A percentile compares a stretch with the other conserved stretches of the same genome.
phyloP scores from a whole-genome alignment of 2,888 invertebrate species.

The Tethea ocularis region DNA sequence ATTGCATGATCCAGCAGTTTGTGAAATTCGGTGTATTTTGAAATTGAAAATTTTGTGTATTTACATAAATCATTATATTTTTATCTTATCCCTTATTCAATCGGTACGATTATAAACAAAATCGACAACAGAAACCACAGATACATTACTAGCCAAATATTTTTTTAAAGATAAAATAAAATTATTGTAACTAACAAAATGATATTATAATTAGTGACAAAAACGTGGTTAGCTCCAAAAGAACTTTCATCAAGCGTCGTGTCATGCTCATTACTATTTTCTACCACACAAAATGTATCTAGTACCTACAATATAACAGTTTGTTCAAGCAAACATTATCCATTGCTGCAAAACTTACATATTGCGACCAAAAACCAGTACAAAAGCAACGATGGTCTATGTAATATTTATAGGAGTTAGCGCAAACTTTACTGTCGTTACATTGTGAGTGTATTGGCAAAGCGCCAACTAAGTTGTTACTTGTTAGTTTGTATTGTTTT shows the following conservation, averaged over 20 bases:
- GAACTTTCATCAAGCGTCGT: background rate
- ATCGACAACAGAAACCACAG: too few relatives aligned
- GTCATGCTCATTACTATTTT: background rate
- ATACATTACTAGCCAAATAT: too few relatives aligned
- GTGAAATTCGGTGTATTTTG: too few relatives aligned
- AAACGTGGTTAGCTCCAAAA: background rate
- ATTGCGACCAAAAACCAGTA: background rate
- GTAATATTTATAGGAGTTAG: background rate
- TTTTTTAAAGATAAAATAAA: too few relatives aligned
- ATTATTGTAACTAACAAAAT: background rate
- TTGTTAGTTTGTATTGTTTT: conserved; percentile 1
- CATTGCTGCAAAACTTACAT: background rate
- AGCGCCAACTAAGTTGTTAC: background rate
- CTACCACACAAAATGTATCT: background rate
- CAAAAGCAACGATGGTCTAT: conserved; percentile 4
- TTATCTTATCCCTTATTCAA: too few relatives aligned
- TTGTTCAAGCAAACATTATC: background rate
- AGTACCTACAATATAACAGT: too few relatives aligned
- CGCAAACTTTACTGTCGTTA: background rate
- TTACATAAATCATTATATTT: too few relatives aligned
- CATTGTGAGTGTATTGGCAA: conserved; percentile 1
- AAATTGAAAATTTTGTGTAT: too few relatives aligned
- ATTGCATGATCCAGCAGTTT: too few relatives aligned
- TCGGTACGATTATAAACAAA: too few relatives aligned
- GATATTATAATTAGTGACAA: background rate